These are phyloP conservation scores for Chaenocephalus aceratus DNA, from an alignment of 2,113 vertebrate species.

Conservation along the genomic window DNA sequence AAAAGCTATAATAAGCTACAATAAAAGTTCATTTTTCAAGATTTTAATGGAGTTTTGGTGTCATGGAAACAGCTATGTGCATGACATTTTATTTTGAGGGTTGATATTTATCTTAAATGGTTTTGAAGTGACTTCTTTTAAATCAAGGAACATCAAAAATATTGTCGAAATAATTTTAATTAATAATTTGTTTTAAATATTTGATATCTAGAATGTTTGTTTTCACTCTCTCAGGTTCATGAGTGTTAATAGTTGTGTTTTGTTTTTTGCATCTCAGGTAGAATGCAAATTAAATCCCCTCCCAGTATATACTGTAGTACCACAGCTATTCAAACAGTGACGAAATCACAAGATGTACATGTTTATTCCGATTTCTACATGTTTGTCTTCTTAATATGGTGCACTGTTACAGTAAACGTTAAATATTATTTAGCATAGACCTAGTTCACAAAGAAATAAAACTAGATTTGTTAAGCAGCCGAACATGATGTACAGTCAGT, in stretches of 20 bases:
- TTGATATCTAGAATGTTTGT: slow-evolving; percentile 73
- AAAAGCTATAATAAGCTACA: slow-evolving; percentile 45
- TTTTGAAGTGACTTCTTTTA: slow-evolving; percentile 47
- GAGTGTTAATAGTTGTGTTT: slow-evolving; percentile 79
- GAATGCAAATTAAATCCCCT: slow-evolving; percentile 81
- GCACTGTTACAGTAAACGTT: slow-evolving; percentile 84
- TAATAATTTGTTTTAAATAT: slow-evolving; percentile 52
- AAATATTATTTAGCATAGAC: slow-evolving; percentile 84
- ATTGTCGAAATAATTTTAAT: slow-evolving; percentile 24
- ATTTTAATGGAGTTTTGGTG: slow-evolving; percentile 39
- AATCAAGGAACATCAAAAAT: slow-evolving; percentile 36
- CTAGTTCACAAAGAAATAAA: slow-evolving; percentile 82
- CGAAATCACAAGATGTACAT: slow-evolving; percentile 77
- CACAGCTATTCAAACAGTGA: slow-evolving; percentile 71
- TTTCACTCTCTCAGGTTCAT: slow-evolving; percentile 86
- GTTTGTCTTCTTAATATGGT: slow-evolving; percentile 84
- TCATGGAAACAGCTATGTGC: slow-evolving; percentile 67
- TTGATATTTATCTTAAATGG: slow-evolving; percentile 66
- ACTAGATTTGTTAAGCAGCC: slow-evolving; percentile 83
- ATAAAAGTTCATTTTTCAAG: slow-evolving; percentile 33
- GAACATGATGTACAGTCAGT: slow-evolving; percentile 79
- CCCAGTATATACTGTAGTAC: slow-evolving; percentile 76
- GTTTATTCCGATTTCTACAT: slow-evolving; percentile 81
- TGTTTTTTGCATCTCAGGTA: slow-evolving; percentile 88
- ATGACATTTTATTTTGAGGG: slow-evolving; percentile 57